Evolutionary conservation across 1,140 invertebrate species (phyloP), one percentile per base, ranked within the genome.

Genomic region (Tetragonula clypearis): DNA sequence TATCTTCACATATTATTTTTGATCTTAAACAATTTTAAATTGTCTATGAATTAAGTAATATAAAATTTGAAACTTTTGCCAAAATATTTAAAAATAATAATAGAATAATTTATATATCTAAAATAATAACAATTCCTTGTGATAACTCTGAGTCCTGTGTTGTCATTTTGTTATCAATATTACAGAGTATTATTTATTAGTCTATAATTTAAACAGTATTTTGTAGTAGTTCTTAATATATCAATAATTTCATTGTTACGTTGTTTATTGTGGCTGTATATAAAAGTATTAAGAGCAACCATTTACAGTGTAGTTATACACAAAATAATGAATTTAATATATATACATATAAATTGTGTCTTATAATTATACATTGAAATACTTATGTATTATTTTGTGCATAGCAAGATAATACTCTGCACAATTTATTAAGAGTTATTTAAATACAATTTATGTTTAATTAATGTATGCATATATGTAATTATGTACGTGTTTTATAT

Each of bases 111-210:
- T n/a, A 3, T 35, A 3, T 21, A 66, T 6, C 6, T 83, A 60
- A 65, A 60, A 30, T 3, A 49, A 86, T 41, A 85, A 30, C 49
- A 79, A 58, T 89, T 88, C 84, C 71, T 88, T 89, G 76, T 85
- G 68, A 78, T 86, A 86, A 77, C 19, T 66, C 19, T 83, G 84
- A 88, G 74, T 79, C 86, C 55, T 68, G 9, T n/a, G 2, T 86
- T 88, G 55, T 79, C 62, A 74, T 89, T 89, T 80, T 49, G 66
- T 86, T 88, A 84, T 41, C 41, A 82, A 66, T 26, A 86, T 72
- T 86, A 77, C 49, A 56, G 58, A 83, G 65, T 88, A 88, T 84
- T 81, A 72, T 86, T 88, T 88, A 41, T 60, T 88, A 88, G 82
- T n/a, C 65, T 71, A 30, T 88, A 84, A 62, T 71, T 87, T 84